Percentiles rank a stretch among this genome's conserved stretches.
phyloP scores from a whole-genome alignment of 2,888 invertebrate species.

The Drosophila birchii region DNA sequence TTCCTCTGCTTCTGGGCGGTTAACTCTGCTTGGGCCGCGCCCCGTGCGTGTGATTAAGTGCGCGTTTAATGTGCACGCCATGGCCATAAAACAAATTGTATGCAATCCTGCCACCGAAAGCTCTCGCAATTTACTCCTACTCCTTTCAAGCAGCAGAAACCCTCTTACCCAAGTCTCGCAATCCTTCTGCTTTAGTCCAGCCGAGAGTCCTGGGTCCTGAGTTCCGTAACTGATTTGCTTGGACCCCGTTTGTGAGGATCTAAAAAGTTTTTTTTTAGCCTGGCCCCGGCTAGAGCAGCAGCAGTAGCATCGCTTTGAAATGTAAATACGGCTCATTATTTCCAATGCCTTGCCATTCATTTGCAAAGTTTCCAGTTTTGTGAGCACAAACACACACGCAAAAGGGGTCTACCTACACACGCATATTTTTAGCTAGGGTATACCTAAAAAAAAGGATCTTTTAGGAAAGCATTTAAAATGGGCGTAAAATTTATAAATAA shows the following conservation, averaged over 20 bases:
- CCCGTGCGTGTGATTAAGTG: slow-evolving; percentile 76
- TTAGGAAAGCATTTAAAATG: neutral
- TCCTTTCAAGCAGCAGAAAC: neutral
- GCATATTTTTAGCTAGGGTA: neutral
- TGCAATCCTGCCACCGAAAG: slow-evolving; percentile 62
- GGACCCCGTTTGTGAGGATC: slow-evolving; percentile 19
- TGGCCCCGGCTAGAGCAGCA: neutral
- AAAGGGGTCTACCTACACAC: neutral
- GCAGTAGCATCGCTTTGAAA: slow-evolving; percentile 63
- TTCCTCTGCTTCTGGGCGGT: slow-evolving; percentile 9
- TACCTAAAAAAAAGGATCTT: neutral
- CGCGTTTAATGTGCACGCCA: slow-evolving; percentile 75
- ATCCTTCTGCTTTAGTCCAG: slow-evolving; percentile 10
- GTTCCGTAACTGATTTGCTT: slow-evolving; percentile 20
- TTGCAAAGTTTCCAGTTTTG: slow-evolving; percentile 58
- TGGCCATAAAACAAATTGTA: slow-evolving; percentile 78
- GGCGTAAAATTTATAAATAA: neutral
- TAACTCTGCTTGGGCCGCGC: slow-evolving; percentile 47
- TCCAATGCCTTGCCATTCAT: slow-evolving; percentile 70
- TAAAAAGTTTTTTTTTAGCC: slow-evolving; percentile 31
- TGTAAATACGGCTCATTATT: slow-evolving; percentile 79
- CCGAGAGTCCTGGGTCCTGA: neutral
- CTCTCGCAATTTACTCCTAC: slow-evolving; percentile 27
- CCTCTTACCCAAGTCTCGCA: neutral
- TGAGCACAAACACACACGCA: slow-evolving; percentile 2